Base-by-base conservation (phyloP, 1,140 invertebrate genomes). In the Brachystomella parvula region DNA sequence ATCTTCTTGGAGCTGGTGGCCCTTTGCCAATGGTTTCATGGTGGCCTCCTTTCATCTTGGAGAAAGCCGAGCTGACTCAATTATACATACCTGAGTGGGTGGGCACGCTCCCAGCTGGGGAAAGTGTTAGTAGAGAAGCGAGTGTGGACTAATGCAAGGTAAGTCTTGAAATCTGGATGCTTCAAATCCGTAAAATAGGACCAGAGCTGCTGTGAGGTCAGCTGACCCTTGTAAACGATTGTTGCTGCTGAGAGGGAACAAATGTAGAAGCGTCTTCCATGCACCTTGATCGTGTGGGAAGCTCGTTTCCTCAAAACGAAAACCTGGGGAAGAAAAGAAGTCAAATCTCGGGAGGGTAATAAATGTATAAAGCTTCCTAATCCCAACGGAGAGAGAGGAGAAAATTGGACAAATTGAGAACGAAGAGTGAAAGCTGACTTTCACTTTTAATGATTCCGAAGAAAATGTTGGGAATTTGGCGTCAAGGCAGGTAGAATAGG, bases 71-170 rank as follows among this genome's bases (percentile, higher is more conserved):
- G n/a, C n/a, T n/a, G n/a, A n/a, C n/a, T 9, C 39, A 9, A 44
- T n/a, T n/a, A 15, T 17, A 71, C 71, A 79, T 80, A 94, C 90
- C 95, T 87, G 75, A 98, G 82, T n/a, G 96, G 96, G 82, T 99
- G 96, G 17, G 96, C 95, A 75, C 96, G 85, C 79, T 98, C 96
- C 96, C 96, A 99, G 76, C 90, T 96, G 3, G 96, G 96, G 76
- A 98, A 98, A 24, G 96, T 99, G 79, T 99, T 99, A 56, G 96
- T 99, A 1, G 94, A 98, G 81, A 99, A 99, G 68, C 89, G 82
- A 24, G 95, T 97, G 77, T 99, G 96, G 1, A 99, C 94, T 75
- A 99, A 78, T 28, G 96, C 92, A 74, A 99, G 76, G 77, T 98
- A 96, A 0, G 94, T 96, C 72, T 94, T 88, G 78, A 91, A 99